phyloP scores from a whole-genome alignment of 2,797 vertebrate species.

The Zalophus californianus region DNA sequence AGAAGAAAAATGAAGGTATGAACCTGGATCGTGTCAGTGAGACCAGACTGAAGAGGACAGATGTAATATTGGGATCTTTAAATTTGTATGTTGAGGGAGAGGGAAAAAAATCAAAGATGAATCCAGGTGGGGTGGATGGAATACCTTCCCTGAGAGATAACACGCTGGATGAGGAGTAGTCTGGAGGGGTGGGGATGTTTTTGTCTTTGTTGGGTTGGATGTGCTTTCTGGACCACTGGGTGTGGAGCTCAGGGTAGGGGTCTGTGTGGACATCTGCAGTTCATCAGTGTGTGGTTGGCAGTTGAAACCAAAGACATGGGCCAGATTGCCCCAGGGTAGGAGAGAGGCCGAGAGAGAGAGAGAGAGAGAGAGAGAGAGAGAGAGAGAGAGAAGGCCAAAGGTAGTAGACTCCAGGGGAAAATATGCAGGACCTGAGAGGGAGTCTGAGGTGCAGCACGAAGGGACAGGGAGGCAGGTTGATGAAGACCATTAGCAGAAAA shows the following conservation, averaged over 20 bases:
- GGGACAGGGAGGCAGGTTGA: not conserved
- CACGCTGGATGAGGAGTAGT: too few relatives aligned
- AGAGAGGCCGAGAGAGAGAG: not conserved
- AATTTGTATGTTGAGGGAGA: not conserved
- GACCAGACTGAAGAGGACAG: not conserved
- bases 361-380: too few relatives aligned
- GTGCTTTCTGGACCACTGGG: not conserved
- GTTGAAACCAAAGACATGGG: not conserved
- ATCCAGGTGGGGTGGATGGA: rapidly evolving
- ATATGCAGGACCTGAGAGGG: not conserved
- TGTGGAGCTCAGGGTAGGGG: not conserved
- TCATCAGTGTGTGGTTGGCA: not conserved
- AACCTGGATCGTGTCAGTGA: not conserved
- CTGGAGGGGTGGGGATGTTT: not conserved
- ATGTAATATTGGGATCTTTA: not conserved
- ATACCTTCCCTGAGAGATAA: not conserved
- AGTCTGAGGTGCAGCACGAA: not conserved
- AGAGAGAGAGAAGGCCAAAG: not conserved
- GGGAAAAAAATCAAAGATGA: not conserved
- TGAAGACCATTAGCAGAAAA: not conserved
- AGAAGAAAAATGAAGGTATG: not conserved
- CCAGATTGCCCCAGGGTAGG: not conserved
- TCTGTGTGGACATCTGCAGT: not conserved
- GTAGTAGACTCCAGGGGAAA: not conserved
- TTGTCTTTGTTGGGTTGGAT: not conserved